phyloP scores from a whole-genome alignment of 2,888 invertebrate species.

The Cheiracanthium punctorium region DNA sequence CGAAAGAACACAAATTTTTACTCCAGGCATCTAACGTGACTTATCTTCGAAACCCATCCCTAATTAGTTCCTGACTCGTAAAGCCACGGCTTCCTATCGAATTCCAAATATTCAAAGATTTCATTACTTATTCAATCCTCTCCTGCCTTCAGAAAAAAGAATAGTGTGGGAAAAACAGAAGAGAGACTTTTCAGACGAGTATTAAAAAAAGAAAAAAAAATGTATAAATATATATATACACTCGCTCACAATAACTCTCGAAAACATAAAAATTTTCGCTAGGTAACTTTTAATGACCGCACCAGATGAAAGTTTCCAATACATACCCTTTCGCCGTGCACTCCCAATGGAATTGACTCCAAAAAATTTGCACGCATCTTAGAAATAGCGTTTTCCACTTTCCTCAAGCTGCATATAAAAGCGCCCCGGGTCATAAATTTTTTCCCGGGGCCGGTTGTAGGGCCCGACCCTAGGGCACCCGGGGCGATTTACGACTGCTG shows the following conservation, averaged over 20 bases:
- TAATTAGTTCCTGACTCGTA: neutral
- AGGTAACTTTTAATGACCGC: conserved; percentile 59
- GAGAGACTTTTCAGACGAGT: neutral
- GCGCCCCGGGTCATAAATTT: conserved; percentile 60
- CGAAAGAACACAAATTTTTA: neutral
- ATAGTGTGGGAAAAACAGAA: neutral
- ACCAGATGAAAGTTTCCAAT: neutral
- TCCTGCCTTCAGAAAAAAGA: neutral
- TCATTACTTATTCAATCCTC: neutral
- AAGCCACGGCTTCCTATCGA: conserved; percentile 5
- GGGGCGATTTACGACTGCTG: conserved; percentile 63
- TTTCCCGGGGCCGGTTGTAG: conserved; percentile 37
- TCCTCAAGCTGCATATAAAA: conserved; percentile 56
- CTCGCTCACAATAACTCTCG: neutral
- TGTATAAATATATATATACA: neutral
- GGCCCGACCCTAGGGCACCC: conserved; percentile 45
- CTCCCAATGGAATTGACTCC: conserved; percentile 26
- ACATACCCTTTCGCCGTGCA: neutral
- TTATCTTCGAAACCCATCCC: neutral
- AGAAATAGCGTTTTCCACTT: conserved; percentile 58
- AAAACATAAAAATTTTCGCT: conserved; percentile 4
- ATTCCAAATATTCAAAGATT: conserved; percentile 11
- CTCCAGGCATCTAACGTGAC: neutral
- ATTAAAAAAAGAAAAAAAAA: neutral
- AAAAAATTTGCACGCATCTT: conserved; percentile 60